Conservation (phyloP, 2,888 invertebrate species). For the Autographa pulchrina region DNA sequence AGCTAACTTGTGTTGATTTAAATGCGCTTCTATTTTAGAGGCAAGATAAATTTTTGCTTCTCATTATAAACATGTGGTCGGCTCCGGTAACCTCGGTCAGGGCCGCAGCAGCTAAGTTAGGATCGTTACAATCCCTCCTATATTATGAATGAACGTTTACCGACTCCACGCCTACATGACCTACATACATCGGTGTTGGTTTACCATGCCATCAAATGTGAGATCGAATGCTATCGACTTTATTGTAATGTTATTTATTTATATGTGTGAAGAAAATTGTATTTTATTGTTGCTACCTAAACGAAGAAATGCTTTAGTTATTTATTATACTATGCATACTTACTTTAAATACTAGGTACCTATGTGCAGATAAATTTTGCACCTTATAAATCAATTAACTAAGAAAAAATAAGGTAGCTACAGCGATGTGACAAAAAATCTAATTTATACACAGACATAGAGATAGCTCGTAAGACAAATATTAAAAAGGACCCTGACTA, state of each 20-base stretch:
- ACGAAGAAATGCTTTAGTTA: too few species aligned
- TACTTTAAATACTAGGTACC: background rate
- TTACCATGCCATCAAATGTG: background rate
- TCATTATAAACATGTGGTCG: background rate
- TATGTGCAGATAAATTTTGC: background rate
- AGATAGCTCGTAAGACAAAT: background rate
- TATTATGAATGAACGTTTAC: slow-evolving; percentile 1
- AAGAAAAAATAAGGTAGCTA: too few species aligned
- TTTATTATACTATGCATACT: background rate
- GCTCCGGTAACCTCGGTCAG: background rate
- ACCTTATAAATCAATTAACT: background rate
- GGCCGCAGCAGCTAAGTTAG: background rate
- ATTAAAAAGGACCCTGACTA: background rate
- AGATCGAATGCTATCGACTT: background rate
- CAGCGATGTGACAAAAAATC: too few species aligned
- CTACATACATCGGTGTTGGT: background rate
- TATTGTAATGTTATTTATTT: background rate
- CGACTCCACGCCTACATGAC: background rate
- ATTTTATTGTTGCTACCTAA: too few species aligned
- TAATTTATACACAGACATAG: background rate
- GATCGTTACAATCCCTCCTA: background rate
- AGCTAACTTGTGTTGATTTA: too few species aligned
- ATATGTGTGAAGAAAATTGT: background rate
- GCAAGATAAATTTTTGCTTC: background rate
- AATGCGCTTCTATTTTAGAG: background rate